phyloP scores from a whole-genome alignment of 2,113 vertebrate genomes.

The Microtus pennsylvanicus region DNA sequence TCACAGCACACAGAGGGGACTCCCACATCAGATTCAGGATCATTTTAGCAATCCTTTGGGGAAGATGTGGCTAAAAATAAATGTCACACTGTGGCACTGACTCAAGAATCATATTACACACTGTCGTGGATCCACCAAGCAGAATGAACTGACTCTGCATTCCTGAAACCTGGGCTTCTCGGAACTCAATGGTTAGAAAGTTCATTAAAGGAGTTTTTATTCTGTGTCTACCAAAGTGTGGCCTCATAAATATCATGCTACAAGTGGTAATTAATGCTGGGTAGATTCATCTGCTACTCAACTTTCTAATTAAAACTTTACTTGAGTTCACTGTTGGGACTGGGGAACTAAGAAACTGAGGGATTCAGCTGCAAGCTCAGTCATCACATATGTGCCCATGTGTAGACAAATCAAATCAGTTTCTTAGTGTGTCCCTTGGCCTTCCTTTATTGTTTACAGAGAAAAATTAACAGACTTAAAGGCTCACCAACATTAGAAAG shows the following conservation, averaged over 20 bases:
- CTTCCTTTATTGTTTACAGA: conserved; percentile 16
- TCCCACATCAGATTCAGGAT: neutral
- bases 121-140: neutral
- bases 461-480: conserved; percentile 21
- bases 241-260: neutral
- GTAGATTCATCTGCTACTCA: neutral
- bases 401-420: neutral
- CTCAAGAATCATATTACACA: neutral
- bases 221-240: neutral
- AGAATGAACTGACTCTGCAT: neutral
- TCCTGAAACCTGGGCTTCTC: neutral
- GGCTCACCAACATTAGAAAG: neutral
- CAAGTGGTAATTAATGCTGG: neutral
- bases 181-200: neutral
- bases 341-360: neutral
- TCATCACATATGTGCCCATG: neutral
- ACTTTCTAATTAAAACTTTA: neutral
- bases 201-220: neutral
- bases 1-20: no score
- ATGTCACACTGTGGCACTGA: neutral
- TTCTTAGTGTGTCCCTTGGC: neutral
- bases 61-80: neutral
- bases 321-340: neutral
- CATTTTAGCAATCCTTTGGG: neutral
- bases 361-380: neutral